These are phyloP conservation scores for Trichonephila clavata DNA, from an alignment of 1,140 invertebrate genomes.

Conservation along the genomic window DNA sequence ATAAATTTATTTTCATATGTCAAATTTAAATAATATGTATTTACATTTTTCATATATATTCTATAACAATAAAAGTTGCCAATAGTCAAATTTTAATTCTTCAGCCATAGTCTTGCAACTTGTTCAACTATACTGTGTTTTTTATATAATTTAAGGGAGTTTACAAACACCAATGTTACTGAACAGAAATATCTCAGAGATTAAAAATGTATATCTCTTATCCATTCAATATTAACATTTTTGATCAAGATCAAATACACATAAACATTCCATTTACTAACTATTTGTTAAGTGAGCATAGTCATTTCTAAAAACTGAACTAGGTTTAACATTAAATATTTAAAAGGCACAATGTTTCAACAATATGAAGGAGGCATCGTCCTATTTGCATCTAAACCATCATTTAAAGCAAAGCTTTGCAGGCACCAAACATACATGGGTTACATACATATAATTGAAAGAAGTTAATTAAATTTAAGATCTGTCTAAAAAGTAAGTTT, in stretches of 20 bases:
- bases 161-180: background rate
- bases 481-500: too few relatives aligned
- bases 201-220: background rate
- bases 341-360: slow-evolving; percentile 75
- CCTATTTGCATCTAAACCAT: slow-evolving; percentile 20
- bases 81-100: background rate
- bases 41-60: background rate
- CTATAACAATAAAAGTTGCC: background rate
- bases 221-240: background rate
- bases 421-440: slow-evolving; percentile 56
- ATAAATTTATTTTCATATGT: background rate
- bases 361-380: slow-evolving; percentile 43
- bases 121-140: background rate
- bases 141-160: background rate
- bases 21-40: background rate
- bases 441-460: background rate
- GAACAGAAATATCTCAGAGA: too few relatives aligned
- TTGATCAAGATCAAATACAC: background rate
- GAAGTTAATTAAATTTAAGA: too few relatives aligned
- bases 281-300: slow-evolving; percentile 60
- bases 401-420: background rate
- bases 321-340: slow-evolving; percentile 44
- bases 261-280: background rate
- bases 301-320: slow-evolving; percentile 64
- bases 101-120: background rate